phyloP scores from a whole-genome alignment of 2,113 vertebrate genomes.

The Pleuronectes platessa region DNA sequence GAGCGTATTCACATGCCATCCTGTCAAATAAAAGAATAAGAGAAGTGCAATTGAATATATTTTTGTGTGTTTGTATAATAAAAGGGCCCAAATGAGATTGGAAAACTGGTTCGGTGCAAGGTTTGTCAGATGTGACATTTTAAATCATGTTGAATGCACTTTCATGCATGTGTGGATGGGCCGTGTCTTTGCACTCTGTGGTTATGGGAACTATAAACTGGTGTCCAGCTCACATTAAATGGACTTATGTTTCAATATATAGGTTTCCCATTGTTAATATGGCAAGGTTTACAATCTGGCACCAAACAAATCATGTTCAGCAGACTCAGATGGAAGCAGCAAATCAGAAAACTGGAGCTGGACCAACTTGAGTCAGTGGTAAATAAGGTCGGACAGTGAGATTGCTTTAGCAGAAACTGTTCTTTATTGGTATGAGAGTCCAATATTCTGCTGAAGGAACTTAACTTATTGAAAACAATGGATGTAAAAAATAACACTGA shows the following conservation, averaged over 20 bases:
- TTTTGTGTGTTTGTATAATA: conserved; percentile 71
- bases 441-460: conserved; percentile 44
- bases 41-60: conserved; percentile 78
- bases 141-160: conserved; percentile 32
- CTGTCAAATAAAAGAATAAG: conserved; percentile 74
- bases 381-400: too few species aligned
- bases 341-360: neutral
- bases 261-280: conserved; percentile 1
- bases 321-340: conserved; percentile 1
- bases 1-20: conserved; percentile 65
- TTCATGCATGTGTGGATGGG: conserved; percentile 43
- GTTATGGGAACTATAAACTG: neutral
- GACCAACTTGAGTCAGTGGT: neutral
- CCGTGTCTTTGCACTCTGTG: conserved; percentile 37
- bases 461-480: conserved; percentile 48
- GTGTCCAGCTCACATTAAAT: conserved; percentile 6
- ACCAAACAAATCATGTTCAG: neutral
- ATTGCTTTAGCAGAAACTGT: too few species aligned
- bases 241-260: neutral
- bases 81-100: conserved; percentile 55
- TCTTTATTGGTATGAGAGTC: conserved; percentile 21
- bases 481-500: conserved; percentile 35
- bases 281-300: conserved; percentile 1
- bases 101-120: conserved; percentile 27
- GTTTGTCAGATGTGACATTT: conserved; percentile 23